phyloP scores from a whole-genome alignment of 2,888 invertebrate species.

The Hesperia comma region DNA sequence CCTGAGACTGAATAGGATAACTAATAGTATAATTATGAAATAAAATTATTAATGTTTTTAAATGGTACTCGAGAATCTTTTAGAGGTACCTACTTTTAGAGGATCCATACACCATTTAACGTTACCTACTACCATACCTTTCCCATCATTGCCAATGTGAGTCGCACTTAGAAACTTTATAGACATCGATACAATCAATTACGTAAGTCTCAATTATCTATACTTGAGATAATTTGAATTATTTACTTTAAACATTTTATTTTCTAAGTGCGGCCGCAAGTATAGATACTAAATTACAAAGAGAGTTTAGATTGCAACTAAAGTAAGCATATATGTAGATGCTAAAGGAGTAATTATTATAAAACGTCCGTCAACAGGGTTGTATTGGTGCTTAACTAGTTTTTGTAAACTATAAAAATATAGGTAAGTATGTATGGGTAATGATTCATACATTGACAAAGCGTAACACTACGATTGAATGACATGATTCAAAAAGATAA shows the following conservation, averaged over 20 bases:
- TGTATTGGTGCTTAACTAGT: constrained; percentile 4
- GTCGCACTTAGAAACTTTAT: not conserved
- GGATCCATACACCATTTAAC: constrained; percentile 15
- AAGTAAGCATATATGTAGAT: constrained; percentile 13
- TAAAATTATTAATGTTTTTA: not conserved
- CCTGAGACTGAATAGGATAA: too few species aligned
- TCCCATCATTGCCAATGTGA: constrained; percentile 11
- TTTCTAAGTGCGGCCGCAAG: not conserved
- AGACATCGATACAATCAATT: not conserved
- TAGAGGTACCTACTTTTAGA: too few species aligned
- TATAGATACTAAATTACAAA: not conserved
- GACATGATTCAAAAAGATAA: too few species aligned
- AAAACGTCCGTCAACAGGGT: constrained; percentile 23
- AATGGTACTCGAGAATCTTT: constrained; percentile 15
- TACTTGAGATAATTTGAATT: not conserved
- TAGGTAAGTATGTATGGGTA: not conserved
- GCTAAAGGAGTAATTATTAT: constrained; percentile 3
- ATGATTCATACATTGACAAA: not conserved
- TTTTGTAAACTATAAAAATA: not conserved
- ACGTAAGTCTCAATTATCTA: too few species aligned
- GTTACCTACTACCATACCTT: constrained; percentile 25
- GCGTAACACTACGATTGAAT: too few species aligned
- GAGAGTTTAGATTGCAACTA: constrained; percentile 14
- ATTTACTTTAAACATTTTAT: not conserved
- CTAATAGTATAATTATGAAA: too few species aligned